Evolutionary conservation across 2,113 vertebrate species (phyloP).

Genomic region (Lycocorax pyrrhopterus): DNA sequence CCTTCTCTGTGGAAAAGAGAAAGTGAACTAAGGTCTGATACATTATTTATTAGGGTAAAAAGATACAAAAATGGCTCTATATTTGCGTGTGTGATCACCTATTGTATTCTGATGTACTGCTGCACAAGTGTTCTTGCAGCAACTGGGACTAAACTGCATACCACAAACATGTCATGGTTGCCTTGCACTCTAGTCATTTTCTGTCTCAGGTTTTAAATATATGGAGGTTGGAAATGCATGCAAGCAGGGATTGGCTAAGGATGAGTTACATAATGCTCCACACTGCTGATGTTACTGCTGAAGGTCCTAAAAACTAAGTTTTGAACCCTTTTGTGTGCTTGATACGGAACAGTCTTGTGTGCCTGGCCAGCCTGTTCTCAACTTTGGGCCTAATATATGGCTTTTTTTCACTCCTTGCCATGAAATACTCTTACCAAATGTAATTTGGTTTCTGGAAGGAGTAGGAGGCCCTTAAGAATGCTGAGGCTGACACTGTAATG

Average conservation of each 20-base stretch:
- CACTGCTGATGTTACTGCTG: not conserved
- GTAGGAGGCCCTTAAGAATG: not conserved
- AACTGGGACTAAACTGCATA: not conserved
- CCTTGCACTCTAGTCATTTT: not conserved
- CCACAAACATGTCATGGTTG: not conserved
- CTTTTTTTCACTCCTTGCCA: not conserved
- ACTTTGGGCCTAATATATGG: not conserved
- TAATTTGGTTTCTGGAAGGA: not conserved
- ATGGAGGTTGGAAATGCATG: not conserved
- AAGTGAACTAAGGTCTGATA: not conserved
- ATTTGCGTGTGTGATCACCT: not conserved
- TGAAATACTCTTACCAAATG: not conserved
- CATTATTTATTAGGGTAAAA: not conserved
- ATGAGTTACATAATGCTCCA: not conserved
- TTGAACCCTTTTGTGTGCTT: not conserved
- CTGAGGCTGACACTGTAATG: not conserved
- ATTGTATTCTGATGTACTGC: not conserved
- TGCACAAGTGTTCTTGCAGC: not conserved
- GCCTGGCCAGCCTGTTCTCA: not conserved
- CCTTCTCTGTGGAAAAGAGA: not conserved
- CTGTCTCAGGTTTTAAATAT: not conserved
- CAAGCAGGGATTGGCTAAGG: not conserved
- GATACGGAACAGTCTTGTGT: not conserved
- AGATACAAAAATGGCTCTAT: not conserved
- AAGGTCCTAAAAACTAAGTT: not conserved